Percentiles rank a stretch among this genome's conserved stretches.
phyloP scores from a whole-genome alignment of 2,113 vertebrate species.

The Corydoras maculifer region DNA sequence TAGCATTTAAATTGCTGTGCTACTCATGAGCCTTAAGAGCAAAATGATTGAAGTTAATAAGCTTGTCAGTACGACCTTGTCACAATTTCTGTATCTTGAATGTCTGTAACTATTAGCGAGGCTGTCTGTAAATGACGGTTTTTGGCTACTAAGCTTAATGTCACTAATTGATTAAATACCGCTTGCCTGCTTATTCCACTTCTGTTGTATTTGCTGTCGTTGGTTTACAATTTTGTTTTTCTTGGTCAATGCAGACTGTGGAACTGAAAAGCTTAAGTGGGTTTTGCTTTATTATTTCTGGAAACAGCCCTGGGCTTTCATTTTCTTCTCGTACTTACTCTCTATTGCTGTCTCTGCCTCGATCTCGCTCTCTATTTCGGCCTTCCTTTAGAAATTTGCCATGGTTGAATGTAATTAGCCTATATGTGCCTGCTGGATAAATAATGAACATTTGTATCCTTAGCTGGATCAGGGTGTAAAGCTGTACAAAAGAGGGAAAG shows the following conservation, averaged over 20 bases:
- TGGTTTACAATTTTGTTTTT: conserved; percentile 1
- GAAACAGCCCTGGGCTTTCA: conserved; percentile 8
- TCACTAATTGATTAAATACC: too few species aligned
- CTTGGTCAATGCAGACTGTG: conserved; percentile 25
- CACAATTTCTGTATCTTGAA: too few species aligned
- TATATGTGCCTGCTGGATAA: conserved; percentile 5
- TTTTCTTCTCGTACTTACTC: neutral
- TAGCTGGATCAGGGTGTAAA: neutral
- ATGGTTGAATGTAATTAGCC: conserved; percentile 27
- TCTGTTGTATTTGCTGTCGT: neutral
- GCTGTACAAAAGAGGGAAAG: too few species aligned
- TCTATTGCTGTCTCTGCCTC: neutral
- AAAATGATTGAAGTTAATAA: too few species aligned
- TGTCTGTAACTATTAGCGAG: too few species aligned
- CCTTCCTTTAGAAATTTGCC: conserved; percentile 10
- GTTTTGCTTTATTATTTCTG: conserved; percentile 15
- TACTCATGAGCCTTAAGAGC: too few species aligned
- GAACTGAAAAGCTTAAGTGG: conserved; percentile 13
- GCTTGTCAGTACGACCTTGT: too few species aligned
- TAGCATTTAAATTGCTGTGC: too few species aligned
- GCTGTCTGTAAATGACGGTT: too few species aligned
- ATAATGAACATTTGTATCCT: neutral
- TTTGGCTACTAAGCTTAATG: too few species aligned
- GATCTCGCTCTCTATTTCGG: neutral
- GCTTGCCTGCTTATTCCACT: neutral